Percentiles rank a stretch among this genome's conserved stretches.
phyloP scores from a whole-genome alignment of 2,113 vertebrate species.

The Thalassarche chlororhynchos region DNA sequence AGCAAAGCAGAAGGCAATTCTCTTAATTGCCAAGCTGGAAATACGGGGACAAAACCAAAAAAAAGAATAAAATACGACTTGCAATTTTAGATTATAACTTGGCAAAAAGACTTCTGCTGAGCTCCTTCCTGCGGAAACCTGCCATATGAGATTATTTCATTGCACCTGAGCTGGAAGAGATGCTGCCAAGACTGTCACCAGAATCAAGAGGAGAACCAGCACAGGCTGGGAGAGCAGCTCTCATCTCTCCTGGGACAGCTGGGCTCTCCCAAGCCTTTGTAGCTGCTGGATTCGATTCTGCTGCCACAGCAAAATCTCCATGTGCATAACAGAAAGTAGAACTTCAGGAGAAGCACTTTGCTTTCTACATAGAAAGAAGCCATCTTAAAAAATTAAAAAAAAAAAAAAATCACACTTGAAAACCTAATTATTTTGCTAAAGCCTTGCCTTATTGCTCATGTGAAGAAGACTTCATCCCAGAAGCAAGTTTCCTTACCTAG shows the following conservation, averaged over 20 bases:
- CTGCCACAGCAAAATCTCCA: not conserved
- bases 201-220: not conserved
- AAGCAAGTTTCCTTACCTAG: not conserved
- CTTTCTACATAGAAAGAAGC: not conserved
- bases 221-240: not conserved
- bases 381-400: not conserved
- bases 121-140: not conserved
- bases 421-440: not conserved
- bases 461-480: not conserved
- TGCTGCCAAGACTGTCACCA: not conserved
- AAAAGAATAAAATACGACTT: not conserved
- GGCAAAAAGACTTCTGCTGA: not conserved
- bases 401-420: not conserved
- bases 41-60: not conserved
- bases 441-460: not conserved
- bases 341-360: not conserved
- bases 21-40: not conserved
- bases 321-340: accelerated
- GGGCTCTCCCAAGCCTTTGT: not conserved
- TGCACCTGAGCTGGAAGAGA: not conserved
- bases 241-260: not conserved
- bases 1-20: not conserved
- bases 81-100: not conserved
- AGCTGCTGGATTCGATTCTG: not conserved
- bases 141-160: not conserved